Evolutionary conservation across 2,113 vertebrate species (phyloP).

Genomic region (Gorsachius goisagi): DNA sequence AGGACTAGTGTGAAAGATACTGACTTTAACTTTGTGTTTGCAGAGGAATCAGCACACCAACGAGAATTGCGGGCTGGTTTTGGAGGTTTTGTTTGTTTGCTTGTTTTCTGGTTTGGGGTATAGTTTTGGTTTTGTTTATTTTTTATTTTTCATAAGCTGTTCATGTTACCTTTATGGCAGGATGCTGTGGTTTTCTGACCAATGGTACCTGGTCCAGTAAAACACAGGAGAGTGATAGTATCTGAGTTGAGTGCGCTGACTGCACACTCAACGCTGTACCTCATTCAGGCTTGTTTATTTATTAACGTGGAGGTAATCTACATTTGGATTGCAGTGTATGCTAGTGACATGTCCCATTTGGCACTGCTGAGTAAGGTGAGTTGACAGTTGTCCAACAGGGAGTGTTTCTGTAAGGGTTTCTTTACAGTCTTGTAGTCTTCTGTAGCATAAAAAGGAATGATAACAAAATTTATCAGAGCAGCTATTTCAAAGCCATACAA

Average conservation of each 20-base stretch:
- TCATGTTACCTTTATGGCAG: not conserved
- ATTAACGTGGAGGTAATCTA: not conserved
- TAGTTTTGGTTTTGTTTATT: not conserved
- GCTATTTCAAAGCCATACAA: not conserved
- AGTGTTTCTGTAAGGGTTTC: not conserved
- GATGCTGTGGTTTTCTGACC: not conserved
- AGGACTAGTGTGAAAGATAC: not conserved
- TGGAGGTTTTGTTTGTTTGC: not conserved
- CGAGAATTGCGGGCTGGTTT: not conserved
- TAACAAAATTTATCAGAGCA: not conserved
- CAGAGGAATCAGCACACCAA: not conserved
- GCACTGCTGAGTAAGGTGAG: not conserved
- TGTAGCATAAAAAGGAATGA: not conserved
- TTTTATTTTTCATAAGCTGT: not conserved
- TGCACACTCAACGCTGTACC: not conserved
- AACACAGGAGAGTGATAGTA: not conserved
- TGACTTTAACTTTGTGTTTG: not conserved
- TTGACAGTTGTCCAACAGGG: fast-evolving
- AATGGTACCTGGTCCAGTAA: not conserved
- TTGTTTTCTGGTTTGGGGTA: not conserved
- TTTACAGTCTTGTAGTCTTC: not conserved
- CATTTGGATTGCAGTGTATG: not conserved
- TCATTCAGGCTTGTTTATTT: not conserved
- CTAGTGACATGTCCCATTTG: not conserved
- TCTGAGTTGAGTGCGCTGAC: not conserved